Evolutionary conservation across 2,113 vertebrate genomes (phyloP), one percentile per base, ranked within the genome.

Genomic region (Himantopus leucocephalus): DNA sequence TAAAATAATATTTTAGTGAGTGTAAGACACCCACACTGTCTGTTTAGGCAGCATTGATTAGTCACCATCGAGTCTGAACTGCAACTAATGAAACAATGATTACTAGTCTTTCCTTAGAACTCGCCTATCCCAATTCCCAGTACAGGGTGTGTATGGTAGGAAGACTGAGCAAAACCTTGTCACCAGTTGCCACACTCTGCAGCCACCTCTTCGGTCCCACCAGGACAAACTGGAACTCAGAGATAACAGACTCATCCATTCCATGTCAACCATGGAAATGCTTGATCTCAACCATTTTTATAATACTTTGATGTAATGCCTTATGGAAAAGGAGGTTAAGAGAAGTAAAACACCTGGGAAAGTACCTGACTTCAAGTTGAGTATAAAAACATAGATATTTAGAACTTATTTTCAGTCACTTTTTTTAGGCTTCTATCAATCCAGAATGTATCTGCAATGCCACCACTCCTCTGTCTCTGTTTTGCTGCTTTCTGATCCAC

Each of bases 61-160:
- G 35, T 30, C 53, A 79, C 13, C 20, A 64, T 50, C 15, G 43
- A 92, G 72, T 23, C 53, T 60, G 67, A 92, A 68, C 35, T 0
- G 0, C 55, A 75, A 39, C 47, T 82, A 85, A 52, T 39, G 56
- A 48, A 84, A 66, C 53, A 67, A 37, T 1, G 2, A 70, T 58
- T 81, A 77, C 18, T 9, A 22, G 23, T 66, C 45, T 68, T 77
- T 41, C 45, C 81, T 60, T 45, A 60, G 59, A 89, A 64, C 67
- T 32, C 1, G 3, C 12, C 70, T 58, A 47, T 48, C 50, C 52
- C 0, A 0, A 45, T 58, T 62, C 18, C 56, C 74, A 78, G 41
- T 50, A 35, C 35, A 22, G 26, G 50, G 21, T 35, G 39, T 14
- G 7, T 45, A 58, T 0, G 1, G 60, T 8, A 79, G 53, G 60